Evolutionary conservation across 1,140 invertebrate genomes (phyloP).

Genomic region (Drosophila parabipectinata): DNA sequence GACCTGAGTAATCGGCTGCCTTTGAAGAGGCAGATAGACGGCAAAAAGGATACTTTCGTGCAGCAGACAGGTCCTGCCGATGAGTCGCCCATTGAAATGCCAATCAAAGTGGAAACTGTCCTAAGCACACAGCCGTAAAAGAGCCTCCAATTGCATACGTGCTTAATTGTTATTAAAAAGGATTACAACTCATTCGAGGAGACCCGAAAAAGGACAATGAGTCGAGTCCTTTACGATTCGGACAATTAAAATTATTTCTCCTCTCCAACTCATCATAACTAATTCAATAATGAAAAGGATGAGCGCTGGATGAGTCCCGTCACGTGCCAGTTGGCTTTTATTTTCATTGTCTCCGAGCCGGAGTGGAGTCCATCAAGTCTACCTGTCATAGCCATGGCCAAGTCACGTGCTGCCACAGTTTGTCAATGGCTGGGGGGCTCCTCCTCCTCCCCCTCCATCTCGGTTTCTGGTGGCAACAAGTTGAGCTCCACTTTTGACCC

Average conservation of each 20-base stretch:
- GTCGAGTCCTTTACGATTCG: slow-evolving; percentile 1
- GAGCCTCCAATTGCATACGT: slow-evolving; percentile 56
- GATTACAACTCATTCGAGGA: slow-evolving; percentile 52
- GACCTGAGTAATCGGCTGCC: slow-evolving; percentile 37
- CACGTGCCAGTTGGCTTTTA: slow-evolving; percentile 72
- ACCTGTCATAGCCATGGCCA: slow-evolving; percentile 68
- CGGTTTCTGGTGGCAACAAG: slow-evolving; percentile 45
- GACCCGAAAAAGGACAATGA: slow-evolving; percentile 11
- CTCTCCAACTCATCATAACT: slow-evolving; percentile 43
- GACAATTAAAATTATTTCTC: slow-evolving; percentile 60
- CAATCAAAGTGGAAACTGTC: slow-evolving; percentile 52
- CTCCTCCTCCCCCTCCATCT: too few relatives aligned
- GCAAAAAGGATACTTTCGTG: slow-evolving; percentile 32
- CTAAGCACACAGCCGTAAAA: slow-evolving; percentile 37
- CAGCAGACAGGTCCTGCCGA: slow-evolving; percentile 64
- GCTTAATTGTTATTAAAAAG: slow-evolving; percentile 57
- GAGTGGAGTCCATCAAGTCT: slow-evolving; percentile 28
- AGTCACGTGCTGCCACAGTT: slow-evolving; percentile 72
- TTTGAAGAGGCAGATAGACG: neutral
- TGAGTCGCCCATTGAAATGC: slow-evolving; percentile 62
- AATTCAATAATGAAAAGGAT: slow-evolving; percentile 75
- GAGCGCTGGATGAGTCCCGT: slow-evolving; percentile 53
- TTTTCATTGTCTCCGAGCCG: slow-evolving; percentile 60
- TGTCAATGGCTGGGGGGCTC: slow-evolving; percentile 61
- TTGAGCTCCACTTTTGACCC: slow-evolving; percentile 62